A percentile compares a stretch with the other conserved stretches of the same genome.
phyloP scores from a whole-genome alignment of 2,888 invertebrate genomes.

The Scaptomyza flava region DNA sequence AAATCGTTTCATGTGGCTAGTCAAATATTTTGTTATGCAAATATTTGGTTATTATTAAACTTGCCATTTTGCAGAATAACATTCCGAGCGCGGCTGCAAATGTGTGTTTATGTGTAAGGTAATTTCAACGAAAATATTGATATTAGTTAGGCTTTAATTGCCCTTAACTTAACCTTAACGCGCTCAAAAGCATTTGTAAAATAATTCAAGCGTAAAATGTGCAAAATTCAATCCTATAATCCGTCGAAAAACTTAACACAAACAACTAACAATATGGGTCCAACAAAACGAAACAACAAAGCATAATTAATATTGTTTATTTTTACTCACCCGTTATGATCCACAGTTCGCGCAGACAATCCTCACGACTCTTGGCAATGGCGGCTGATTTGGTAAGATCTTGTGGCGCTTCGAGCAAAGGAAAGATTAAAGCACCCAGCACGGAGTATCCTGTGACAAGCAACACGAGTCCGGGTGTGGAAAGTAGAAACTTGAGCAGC shows the following conservation, averaged over 20 bases:
- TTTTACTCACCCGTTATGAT: conserved; percentile 89
- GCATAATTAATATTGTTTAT: too few relatives aligned
- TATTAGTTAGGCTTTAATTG: conserved; percentile 64
- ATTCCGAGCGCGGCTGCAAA: conserved; percentile 12
- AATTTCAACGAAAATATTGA: conserved; percentile 66
- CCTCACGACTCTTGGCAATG: conserved; percentile 88
- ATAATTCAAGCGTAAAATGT: conserved; percentile 60
- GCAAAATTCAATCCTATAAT: not conserved
- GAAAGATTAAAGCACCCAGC: conserved; percentile 90
- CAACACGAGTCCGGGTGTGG: conserved; percentile 87
- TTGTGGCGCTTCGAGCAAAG: conserved; percentile 90
- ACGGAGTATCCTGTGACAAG: conserved; percentile 91
- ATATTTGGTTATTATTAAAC: conserved; percentile 62
- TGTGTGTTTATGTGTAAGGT: conserved; percentile 5
- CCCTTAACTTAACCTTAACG: conserved; percentile 40
- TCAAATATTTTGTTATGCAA: conserved; percentile 67
- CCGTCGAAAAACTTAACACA: too few relatives aligned
- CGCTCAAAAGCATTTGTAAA: conserved; percentile 24
- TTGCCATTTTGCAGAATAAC: conserved; percentile 41
- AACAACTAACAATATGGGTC: too few relatives aligned
- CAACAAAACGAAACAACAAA: too few relatives aligned
- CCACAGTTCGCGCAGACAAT: conserved; percentile 91
- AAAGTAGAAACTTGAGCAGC: conserved; percentile 81
- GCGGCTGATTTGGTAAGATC: conserved; percentile 87
- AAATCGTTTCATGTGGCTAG: conserved; percentile 32